phyloP scores from a whole-genome alignment of 2,888 invertebrate genomes.

The Chrysolina haemoptera region DNA sequence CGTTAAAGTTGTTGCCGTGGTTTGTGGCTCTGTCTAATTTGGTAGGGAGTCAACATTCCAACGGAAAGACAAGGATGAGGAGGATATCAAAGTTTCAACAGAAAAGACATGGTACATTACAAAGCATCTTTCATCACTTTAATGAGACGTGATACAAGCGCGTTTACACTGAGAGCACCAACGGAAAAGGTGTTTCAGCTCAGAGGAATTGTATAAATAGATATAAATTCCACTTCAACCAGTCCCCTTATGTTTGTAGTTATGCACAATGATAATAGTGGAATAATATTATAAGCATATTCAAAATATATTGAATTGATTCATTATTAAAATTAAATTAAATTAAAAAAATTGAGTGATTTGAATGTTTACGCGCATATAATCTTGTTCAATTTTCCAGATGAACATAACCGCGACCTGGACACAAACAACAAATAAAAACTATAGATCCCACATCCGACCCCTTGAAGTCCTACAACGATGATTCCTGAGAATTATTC shows the following conservation, averaged over 20 bases:
- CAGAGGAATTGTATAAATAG: slow-evolving; percentile 11
- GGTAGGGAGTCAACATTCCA: slow-evolving; percentile 13
- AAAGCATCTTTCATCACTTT: slow-evolving; percentile 29
- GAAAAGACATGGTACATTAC: slow-evolving; percentile 30
- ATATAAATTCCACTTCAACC: background rate
- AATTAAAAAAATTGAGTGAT: no score
- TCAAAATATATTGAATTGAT: background rate
- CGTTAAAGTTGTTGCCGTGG: slow-evolving; percentile 51
- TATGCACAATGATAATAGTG: background rate
- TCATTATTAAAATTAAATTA: no score
- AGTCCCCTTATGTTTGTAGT: background rate
- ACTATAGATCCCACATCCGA: no score
- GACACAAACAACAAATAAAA: no score
- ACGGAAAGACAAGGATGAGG: background rate
- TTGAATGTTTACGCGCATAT: no score
- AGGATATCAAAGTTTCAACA: slow-evolving; percentile 9
- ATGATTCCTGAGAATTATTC: no score
- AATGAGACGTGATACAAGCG: slow-evolving; percentile 31
- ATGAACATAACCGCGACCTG: no score
- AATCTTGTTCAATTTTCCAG: no score
- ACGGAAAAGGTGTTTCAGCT: slow-evolving; percentile 11
- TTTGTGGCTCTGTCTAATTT: slow-evolving; percentile 33
- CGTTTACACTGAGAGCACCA: slow-evolving; percentile 19
- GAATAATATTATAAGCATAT: background rate
- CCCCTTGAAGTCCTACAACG: no score